Evolutionary conservation across 2,113 vertebrate genomes (phyloP).

Genomic region (Myxocyprinus asiaticus): DNA sequence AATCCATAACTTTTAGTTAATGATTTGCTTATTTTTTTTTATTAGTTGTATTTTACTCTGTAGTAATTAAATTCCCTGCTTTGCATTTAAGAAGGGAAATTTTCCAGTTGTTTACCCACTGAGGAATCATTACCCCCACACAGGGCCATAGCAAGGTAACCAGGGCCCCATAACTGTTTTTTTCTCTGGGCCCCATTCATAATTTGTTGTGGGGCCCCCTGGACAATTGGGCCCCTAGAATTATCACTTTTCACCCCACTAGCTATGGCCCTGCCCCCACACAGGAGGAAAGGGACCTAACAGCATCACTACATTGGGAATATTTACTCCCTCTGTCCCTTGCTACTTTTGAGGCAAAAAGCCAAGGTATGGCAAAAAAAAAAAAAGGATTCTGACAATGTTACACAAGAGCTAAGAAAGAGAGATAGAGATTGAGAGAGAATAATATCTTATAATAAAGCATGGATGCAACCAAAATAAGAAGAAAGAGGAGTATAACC

Average conservation of each 20-base stretch:
- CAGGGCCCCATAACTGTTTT: no score
- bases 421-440: slow-evolving; percentile 38
- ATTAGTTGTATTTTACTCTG: slow-evolving; percentile 73
- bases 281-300: not conserved
- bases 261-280: not conserved
- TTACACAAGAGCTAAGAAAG: slow-evolving; percentile 26
- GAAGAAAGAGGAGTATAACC: not conserved
- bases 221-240: no score
- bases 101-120: slow-evolving; percentile 1
- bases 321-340: not conserved
- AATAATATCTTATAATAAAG: not conserved
- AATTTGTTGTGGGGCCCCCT: no score
- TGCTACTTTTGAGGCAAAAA: no score
- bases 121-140: not conserved
- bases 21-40: slow-evolving; percentile 68
- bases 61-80: slow-evolving; percentile 65
- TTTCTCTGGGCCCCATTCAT: no score
- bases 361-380: slow-evolving; percentile 43
- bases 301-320: not conserved
- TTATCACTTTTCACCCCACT: no score
- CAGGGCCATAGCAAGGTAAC: no score
- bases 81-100: not conserved
- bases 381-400: slow-evolving; percentile 43
- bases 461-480: not conserved
- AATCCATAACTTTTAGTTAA: not conserved